Evolutionary conservation across 53 echinoderm and acorn worm species (phyloP).

Genomic region (Actinopyga echinites): DNA sequence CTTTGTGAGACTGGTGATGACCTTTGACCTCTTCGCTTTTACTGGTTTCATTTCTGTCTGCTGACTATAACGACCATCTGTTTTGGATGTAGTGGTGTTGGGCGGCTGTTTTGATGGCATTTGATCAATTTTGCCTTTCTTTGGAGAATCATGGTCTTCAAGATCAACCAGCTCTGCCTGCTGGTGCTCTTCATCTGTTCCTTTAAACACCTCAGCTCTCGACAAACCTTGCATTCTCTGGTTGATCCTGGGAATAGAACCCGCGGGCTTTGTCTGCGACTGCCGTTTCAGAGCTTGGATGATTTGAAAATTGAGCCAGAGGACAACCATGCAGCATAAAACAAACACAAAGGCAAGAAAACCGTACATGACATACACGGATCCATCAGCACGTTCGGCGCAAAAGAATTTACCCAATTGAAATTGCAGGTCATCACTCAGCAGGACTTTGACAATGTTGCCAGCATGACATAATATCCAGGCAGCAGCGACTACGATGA

Average conservation of each 20-base stretch:
- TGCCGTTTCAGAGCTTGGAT: constrained; percentile 27
- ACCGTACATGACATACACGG: constrained; percentile 8
- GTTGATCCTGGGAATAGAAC: not conserved
- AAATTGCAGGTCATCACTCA: not conserved
- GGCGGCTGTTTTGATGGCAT: too few relatives aligned
- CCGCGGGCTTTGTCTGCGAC: constrained; percentile 7
- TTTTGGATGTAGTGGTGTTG: too few relatives aligned
- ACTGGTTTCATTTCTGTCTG: not conserved
- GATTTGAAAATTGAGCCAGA: constrained; percentile 35
- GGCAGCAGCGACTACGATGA: not conserved
- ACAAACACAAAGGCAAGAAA: constrained; percentile 14
- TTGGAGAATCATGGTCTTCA: not conserved
- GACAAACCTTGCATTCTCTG: too few relatives aligned
- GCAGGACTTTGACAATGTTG: not conserved
- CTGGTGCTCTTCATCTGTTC: not conserved
- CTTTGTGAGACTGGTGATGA: constrained; percentile 33
- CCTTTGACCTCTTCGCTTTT: constrained; percentile 18
- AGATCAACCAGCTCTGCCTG: not conserved
- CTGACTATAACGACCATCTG: too few relatives aligned
- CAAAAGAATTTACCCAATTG: not conserved
- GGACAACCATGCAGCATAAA: constrained; percentile 14
- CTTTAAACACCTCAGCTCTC: too few relatives aligned
- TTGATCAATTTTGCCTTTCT: too few relatives aligned
- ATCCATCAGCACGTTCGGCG: not conserved
- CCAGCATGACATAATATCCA: constrained; percentile 4